Base-by-base conservation (phyloP, 2,797 vertebrate species). In the Malacoctenus gilli region DNA sequence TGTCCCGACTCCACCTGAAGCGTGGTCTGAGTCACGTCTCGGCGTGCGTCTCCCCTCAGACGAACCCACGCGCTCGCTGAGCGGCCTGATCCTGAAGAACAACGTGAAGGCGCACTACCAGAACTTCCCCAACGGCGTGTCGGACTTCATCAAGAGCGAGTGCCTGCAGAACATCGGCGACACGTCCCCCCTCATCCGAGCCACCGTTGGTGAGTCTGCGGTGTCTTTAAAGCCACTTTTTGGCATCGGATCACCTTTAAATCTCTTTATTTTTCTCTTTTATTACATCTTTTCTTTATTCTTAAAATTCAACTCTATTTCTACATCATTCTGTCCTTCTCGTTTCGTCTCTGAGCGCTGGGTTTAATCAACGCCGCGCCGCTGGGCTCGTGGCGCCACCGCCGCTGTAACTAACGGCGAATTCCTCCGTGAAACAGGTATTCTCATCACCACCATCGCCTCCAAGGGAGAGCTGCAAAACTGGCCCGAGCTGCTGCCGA, bases 51-150 rank as follows among this genome's bases (percentile, higher is more conserved):
- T 64, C 84, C 14, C 0, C 42, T 1, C 80, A 99, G 97, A 99
- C 86, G 96, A 99, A 83, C 95, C 97, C 0, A 99, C 97, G 0
- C 92, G 97, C 25, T 99, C 97, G n/a, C 87, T 99, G 76, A 99
- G 97, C 71, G 97, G 97, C 57, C 92, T 99, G 57, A 99, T 99
- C 49, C 88, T 99, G 84, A 99, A 99, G 90, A 99, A 98, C 92
- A 99, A 99, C 8, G 96, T 99, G 57, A 98, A 98, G 85, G 95
- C 96, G 44, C 96, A 99, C 89, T 99, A 96, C 89, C 96, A 97
- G 83, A 98, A 95, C 83, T 99, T 99, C 69, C 96, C 96, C 4
- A 96, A 93, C 65, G 95, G 94, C 0, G 96, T 98, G 52, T 95
- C 95, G 50, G 95, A 98, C 62, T 99, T 99, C 86, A 98, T 99